Base-by-base conservation (phyloP, 2,797 vertebrate species). In the Borostomias antarcticus region DNA sequence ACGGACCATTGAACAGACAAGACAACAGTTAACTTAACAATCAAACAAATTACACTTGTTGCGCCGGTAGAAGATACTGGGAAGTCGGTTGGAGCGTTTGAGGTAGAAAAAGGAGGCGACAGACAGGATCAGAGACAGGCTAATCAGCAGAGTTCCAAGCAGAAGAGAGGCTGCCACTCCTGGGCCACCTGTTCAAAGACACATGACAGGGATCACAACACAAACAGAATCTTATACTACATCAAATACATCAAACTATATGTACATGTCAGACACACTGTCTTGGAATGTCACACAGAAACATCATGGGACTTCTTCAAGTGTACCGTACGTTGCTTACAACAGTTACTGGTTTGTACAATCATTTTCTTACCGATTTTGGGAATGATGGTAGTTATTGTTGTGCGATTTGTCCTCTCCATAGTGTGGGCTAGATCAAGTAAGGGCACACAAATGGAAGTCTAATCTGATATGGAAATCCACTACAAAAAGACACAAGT, bases 61-160 rank as follows among this genome's bases (percentile, higher is more conserved):
- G 70, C 93, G 92, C 21, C 93, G 86, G 81, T 95, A 96, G 90
- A 97, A 98, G 73, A 95, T 62, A 69, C 84, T 75, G 1, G 96
- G 95, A 50, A 98, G 94, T 57, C 91, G 93, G 60, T 95, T 94
- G 78, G 96, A 94, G 58, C 97, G 95, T 87, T 98, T 99, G 91
- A 98, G 95, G 92, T 96, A 99, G 93, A 99, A 99, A 76, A 97
- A 98, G 1, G 93, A 94, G 68, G 97, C 97, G 21, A 98, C 96
- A 0, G 94, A 93, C 6, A 99, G 93, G 75, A 99, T 97, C 62
- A 98, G 93, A 79, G 96, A 92, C 3, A 96, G 86, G 80, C 97
- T 98, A 86, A 96, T 90, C 76, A 96, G 83, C 79, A 98, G 89
- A 0, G 96, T 97, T 67, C 97, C 97, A 23, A 98, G 85, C 72